Conservation (phyloP, 2,797 vertebrate genomes). For the Tragopan temminckii region DNA sequence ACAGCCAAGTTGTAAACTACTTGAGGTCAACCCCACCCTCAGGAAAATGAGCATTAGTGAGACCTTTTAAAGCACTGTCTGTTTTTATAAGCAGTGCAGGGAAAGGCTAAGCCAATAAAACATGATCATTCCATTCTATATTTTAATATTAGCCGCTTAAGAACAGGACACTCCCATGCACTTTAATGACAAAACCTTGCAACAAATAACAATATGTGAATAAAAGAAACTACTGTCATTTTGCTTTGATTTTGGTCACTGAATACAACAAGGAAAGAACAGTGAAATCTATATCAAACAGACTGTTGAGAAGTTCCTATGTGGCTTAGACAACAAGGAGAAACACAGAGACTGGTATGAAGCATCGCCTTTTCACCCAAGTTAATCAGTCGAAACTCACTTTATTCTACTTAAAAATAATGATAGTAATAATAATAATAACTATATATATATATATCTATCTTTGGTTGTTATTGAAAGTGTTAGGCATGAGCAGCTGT, state of each 20-base stretch:
- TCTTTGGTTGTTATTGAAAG: slow-evolving; percentile 55
- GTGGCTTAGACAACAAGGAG: neutral
- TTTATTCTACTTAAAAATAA: neutral
- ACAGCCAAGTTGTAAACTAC: slow-evolving; percentile 82
- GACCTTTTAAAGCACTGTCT: slow-evolving; percentile 83
- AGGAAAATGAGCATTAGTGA: slow-evolving; percentile 82
- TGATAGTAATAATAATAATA: too few species aligned
- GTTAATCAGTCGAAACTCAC: slow-evolving; percentile 30
- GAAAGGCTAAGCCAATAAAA: slow-evolving; percentile 87
- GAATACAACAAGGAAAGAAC: slow-evolving; percentile 68
- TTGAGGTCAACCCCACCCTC: slow-evolving; percentile 80
- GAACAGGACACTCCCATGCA: slow-evolving; percentile 75
- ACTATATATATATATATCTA: neutral
- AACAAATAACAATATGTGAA: slow-evolving; percentile 74
- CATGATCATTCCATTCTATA: slow-evolving; percentile 80
- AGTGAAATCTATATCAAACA: slow-evolving; percentile 58
- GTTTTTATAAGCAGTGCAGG: slow-evolving; percentile 85
- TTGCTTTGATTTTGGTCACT: slow-evolving; percentile 73
- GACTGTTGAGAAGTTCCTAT: slow-evolving; percentile 23
- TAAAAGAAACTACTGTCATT: slow-evolving; percentile 78
- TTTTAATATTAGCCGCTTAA: slow-evolving; percentile 85
- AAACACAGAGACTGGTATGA: slow-evolving; percentile 36
- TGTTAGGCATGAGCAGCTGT: slow-evolving; percentile 77
- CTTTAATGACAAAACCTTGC: slow-evolving; percentile 81
- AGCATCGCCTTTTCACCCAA: slow-evolving; percentile 65